These are phyloP conservation scores for Sinocyclocheilus anshuiensis DNA, from an alignment of 2,113 vertebrate genomes.

Conservation along the genomic window DNA sequence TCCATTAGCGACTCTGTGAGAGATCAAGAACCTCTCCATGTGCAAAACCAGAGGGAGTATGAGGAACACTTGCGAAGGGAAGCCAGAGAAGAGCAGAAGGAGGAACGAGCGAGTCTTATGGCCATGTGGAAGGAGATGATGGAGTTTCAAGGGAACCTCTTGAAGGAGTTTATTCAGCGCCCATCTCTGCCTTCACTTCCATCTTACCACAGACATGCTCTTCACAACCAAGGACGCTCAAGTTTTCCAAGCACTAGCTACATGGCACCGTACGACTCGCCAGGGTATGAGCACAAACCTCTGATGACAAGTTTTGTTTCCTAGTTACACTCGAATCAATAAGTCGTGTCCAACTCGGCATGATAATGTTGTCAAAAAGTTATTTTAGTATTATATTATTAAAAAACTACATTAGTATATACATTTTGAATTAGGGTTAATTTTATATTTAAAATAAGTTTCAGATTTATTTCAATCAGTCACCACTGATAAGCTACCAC, in stretches of 20 bases:
- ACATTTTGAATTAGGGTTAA: too few species aligned
- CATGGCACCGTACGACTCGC: not conserved
- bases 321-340: not conserved
- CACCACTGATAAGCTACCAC: too few species aligned
- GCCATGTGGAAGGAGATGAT: slow-evolving; percentile 39
- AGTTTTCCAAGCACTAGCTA: slow-evolving; percentile 9
- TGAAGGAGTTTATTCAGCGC: slow-evolving; percentile 27
- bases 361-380: not conserved
- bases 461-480: too few species aligned
- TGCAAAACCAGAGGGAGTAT: slow-evolving; percentile 19
- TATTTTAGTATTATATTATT: too few species aligned
- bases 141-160: slow-evolving; percentile 35
- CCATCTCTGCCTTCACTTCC: not conserved
- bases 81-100: slow-evolving; percentile 23
- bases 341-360: not conserved
- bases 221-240: slow-evolving; percentile 4
- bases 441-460: too few species aligned
- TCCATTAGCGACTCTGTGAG: not conserved
- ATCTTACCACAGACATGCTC: not conserved
- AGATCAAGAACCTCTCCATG: not conserved
- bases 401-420: too few species aligned
- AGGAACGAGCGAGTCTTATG: slow-evolving; percentile 19
- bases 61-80: slow-evolving; percentile 6
- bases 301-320: not conserved
- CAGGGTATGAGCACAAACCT: not conserved